A percentile compares a stretch with the other conserved stretches of the same genome.
Evolutionary conservation across 2,797 vertebrate species (phyloP).

Genomic region (Scomberomorus guttatus): DNA sequence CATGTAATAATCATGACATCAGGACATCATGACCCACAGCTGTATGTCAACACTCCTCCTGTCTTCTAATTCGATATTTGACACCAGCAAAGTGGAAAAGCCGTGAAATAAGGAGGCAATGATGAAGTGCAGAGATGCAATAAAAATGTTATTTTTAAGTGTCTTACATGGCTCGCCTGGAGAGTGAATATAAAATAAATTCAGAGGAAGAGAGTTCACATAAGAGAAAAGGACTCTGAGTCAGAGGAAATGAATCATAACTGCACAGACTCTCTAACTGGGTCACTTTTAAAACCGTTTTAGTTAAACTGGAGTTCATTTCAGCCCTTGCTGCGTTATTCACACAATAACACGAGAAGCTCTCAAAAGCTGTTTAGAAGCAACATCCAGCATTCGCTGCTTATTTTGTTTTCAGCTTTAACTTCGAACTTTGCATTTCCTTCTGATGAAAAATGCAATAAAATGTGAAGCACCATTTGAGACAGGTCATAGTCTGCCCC

Average conservation of each 20-base stretch:
- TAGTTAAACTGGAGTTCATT: background rate
- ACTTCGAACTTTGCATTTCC: background rate
- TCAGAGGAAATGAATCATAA: background rate
- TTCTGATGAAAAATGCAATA: background rate
- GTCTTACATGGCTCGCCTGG: background rate
- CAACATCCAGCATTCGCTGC: no score
- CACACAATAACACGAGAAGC: background rate
- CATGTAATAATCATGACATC: background rate
- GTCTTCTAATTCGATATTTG: background rate
- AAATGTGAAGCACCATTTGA: background rate
- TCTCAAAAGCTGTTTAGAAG: background rate
- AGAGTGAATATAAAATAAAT: background rate
- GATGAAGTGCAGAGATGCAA: background rate
- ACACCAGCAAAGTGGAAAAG: background rate
- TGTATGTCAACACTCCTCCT: background rate
- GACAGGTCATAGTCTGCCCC: constrained; percentile 30
- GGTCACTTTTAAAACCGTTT: background rate
- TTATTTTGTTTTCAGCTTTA: background rate
- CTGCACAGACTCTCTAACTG: background rate
- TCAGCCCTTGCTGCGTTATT: background rate
- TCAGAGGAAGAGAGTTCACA: background rate
- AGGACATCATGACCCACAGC: background rate
- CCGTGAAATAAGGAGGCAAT: background rate
- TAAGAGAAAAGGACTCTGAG: background rate
- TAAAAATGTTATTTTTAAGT: background rate